These are phyloP conservation scores for Capitulum mitella DNA, from an alignment of 2,888 invertebrate genomes.

Conservation along the genomic window DNA sequence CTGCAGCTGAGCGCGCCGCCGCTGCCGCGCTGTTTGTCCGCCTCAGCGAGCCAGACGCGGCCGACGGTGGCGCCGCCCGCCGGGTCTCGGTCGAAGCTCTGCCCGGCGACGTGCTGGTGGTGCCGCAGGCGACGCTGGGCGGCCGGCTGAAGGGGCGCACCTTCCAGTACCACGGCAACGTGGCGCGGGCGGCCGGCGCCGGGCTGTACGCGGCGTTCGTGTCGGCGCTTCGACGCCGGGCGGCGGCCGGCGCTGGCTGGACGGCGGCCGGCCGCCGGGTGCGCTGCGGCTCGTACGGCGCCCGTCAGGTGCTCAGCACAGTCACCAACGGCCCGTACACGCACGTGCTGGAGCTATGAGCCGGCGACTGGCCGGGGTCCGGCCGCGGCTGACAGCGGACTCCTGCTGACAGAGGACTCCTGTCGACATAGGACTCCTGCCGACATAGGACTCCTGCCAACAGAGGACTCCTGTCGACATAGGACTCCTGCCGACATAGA, in stretches of 20 bases:
- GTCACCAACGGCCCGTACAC: slow-evolving; percentile 45
- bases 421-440: too few species aligned
- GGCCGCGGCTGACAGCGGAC: too few species aligned
- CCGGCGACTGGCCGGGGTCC: too few species aligned
- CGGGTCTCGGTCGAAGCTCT: slow-evolving; percentile 42
- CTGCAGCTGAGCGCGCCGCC: slow-evolving; percentile 40
- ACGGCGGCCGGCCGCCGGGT: slow-evolving; percentile 41
- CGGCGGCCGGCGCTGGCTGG: slow-evolving; percentile 36
- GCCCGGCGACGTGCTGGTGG: slow-evolving; percentile 45
- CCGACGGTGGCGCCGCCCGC: slow-evolving; percentile 38
- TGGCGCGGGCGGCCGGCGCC: slow-evolving; percentile 43
- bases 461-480: too few species aligned
- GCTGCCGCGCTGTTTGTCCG: slow-evolving; percentile 40
- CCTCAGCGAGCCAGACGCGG: slow-evolving; percentile 38
- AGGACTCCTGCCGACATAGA: too few species aligned
- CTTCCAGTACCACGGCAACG: slow-evolving; percentile 46
- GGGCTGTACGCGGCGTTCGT: slow-evolving; percentile 40
- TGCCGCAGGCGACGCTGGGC: slow-evolving; percentile 47
- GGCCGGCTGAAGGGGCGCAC: slow-evolving; percentile 45
- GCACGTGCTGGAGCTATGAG: slow-evolving; percentile 41
- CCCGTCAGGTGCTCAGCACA: slow-evolving; percentile 44
- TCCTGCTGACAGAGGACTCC: too few species aligned
- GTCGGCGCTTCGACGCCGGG: slow-evolving; percentile 36
- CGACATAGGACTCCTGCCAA: too few species aligned
- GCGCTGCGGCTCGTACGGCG: slow-evolving; percentile 40